Conservation (phyloP, 2,113 vertebrate species). For the Mustela lutreola region DNA sequence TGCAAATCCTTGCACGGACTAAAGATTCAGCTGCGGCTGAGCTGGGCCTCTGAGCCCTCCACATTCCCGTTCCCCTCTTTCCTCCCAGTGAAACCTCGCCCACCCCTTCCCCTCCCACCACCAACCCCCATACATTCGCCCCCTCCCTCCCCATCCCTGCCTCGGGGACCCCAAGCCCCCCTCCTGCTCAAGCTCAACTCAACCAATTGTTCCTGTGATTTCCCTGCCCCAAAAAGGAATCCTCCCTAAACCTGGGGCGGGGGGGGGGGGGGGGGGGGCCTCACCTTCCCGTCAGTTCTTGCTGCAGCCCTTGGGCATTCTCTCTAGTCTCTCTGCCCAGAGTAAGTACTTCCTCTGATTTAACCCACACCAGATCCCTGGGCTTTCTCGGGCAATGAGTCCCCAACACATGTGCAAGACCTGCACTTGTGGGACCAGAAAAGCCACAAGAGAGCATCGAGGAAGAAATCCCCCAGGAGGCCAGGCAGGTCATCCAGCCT, state of each 20-base stretch:
- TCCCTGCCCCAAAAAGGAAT: neutral
- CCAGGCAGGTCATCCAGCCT: neutral
- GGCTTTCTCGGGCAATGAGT: neutral
- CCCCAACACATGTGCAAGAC: neutral
- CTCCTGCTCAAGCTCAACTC: neutral
- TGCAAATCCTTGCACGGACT: neutral
- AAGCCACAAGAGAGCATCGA: neutral
- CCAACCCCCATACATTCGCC: neutral
- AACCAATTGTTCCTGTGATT: neutral
- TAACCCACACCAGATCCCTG: neutral
- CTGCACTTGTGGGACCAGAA: neutral
- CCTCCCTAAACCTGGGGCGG: neutral
- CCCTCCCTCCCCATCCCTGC: neutral
- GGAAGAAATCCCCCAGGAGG: neutral
- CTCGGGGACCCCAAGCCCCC: accelerated
- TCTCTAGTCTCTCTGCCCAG: neutral
- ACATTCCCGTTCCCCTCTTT: slow-evolving; percentile 35
- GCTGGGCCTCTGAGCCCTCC: slow-evolving; percentile 44
- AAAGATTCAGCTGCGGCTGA: neutral
- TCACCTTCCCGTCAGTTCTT: neutral
- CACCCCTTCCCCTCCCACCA: neutral
- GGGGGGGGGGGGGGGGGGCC: neutral
- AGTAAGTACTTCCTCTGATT: neutral
- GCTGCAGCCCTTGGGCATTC: neutral
- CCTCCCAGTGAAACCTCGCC: neutral